phyloP scores from a whole-genome alignment of 2,113 vertebrate genomes.

The Saguinus imperator region DNA sequence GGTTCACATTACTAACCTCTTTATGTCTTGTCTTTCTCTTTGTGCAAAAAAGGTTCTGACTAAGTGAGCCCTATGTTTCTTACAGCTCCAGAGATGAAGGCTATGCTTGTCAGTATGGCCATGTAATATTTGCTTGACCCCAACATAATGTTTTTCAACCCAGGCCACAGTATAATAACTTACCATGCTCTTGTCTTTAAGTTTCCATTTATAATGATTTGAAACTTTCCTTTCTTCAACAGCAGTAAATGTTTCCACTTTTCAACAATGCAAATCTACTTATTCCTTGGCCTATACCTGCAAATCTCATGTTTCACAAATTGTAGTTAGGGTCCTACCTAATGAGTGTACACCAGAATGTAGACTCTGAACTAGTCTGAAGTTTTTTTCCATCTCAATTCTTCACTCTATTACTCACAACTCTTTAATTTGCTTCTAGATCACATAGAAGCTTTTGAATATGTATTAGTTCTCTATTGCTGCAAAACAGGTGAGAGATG shows the following conservation, averaged over 20 bases:
- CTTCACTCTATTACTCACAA: neutral
- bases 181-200: neutral
- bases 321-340: neutral
- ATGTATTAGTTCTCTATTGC: neutral
- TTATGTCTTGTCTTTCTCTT: conserved; percentile 59
- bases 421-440: neutral
- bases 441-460: neutral
- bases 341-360: neutral
- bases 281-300: neutral
- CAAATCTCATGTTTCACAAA: neutral
- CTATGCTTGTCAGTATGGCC: neutral
- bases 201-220: conserved; percentile 22
- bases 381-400: neutral
- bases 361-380: neutral
- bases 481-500: neutral
- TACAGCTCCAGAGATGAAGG: neutral
- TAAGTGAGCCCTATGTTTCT: neutral
- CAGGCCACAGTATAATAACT: neutral
- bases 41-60: conserved; percentile 29
- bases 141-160: conserved; percentile 21
- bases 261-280: neutral
- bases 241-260: neutral
- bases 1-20: conserved; percentile 37
- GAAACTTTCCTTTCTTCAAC: conserved; percentile 19
- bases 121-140: conserved; percentile 13